These are phyloP conservation scores for Nothocercus julius DNA, from an alignment of 2,113 vertebrate genomes.

Conservation along the genomic window DNA sequence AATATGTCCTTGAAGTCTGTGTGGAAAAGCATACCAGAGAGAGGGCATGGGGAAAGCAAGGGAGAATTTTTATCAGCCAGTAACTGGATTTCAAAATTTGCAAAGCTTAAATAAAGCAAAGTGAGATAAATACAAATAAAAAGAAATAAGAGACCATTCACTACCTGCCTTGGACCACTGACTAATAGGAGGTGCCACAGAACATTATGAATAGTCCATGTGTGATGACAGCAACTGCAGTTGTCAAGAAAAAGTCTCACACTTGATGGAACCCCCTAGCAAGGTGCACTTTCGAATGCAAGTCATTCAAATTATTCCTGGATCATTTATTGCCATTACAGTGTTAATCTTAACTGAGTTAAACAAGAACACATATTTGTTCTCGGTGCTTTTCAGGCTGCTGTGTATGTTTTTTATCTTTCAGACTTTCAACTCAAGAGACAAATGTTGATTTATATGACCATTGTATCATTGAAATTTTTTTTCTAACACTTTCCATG, in stretches of 20 bases:
- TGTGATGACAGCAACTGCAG: neutral
- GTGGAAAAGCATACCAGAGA: neutral
- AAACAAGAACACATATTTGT: neutral
- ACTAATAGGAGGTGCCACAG: neutral
- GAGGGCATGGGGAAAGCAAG: neutral
- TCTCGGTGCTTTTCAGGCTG: neutral
- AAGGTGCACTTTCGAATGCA: neutral
- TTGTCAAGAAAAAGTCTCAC: neutral
- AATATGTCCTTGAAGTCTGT: neutral
- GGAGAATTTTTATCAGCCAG: neutral
- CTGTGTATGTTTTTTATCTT: neutral
- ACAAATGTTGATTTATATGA: neutral
- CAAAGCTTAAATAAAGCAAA: neutral
- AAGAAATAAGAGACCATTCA: neutral
- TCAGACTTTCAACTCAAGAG: neutral
- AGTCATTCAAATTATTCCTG: neutral
- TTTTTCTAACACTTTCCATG: neutral
- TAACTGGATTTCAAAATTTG: neutral
- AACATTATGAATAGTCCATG: neutral
- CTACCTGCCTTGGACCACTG: neutral
- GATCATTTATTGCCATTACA: neutral
- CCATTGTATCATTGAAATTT: neutral
- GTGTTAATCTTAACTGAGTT: neutral
- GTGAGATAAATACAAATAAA: neutral
- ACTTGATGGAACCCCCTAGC: neutral